These are phyloP conservation scores for Perca flavescens DNA, from an alignment of 2,113 vertebrate species.

Conservation along the genomic window DNA sequence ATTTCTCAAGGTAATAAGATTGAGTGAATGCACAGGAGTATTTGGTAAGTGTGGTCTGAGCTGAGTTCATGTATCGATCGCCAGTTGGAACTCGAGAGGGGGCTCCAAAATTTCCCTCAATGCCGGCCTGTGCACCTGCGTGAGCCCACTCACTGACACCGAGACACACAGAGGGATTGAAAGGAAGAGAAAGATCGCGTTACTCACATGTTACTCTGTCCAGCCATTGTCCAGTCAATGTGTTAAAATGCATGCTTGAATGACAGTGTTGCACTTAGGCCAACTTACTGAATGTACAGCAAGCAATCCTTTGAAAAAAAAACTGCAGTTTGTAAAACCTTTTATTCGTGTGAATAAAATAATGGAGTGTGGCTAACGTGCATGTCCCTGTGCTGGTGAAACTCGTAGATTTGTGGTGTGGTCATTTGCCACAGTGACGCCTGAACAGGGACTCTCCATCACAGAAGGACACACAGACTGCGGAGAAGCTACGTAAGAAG, in stretches of 20 bases:
- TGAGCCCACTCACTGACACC: neutral
- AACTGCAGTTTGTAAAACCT: neutral
- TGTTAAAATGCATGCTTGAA: neutral
- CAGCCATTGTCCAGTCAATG: neutral
- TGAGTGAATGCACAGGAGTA: neutral
- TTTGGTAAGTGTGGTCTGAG: neutral
- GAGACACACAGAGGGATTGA: neutral
- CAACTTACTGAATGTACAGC: neutral
- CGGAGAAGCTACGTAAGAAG: neutral
- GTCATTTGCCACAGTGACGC: conserved; percentile 3
- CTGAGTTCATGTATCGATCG: neutral
- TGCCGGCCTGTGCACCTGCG: neutral
- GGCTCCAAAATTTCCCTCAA: neutral
- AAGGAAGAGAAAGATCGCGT: neutral
- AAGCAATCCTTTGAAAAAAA: neutral
- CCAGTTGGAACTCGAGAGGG: neutral
- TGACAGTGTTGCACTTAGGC: neutral
- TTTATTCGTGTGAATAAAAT: conserved; percentile 10
- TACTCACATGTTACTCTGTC: neutral
- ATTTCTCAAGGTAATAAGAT: neutral
- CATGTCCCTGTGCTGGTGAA: neutral
- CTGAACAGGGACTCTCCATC: conserved; percentile 6
- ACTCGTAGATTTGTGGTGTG: neutral
- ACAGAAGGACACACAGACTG: neutral
- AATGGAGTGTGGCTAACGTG: neutral